Evolutionary conservation across 2,113 vertebrate species (phyloP).

Genomic region (Gallinago paraguaiae): DNA sequence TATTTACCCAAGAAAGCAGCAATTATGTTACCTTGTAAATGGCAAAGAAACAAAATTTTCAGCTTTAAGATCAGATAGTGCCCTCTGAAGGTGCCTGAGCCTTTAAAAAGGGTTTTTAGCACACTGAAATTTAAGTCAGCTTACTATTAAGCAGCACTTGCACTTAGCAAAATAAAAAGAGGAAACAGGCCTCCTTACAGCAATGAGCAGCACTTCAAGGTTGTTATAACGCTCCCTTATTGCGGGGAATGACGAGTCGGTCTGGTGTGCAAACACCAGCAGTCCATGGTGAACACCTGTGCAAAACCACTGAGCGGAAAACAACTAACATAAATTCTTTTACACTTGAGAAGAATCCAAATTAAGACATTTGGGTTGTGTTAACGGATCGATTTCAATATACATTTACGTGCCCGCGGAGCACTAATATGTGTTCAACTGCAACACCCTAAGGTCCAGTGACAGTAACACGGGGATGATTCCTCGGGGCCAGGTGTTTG

Average conservation of each 20-base stretch:
- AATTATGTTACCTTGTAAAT: not conserved
- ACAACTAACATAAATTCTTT: not conserved
- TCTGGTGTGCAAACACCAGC: constrained; percentile 81
- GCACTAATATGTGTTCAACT: not conserved
- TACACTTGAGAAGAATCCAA: not conserved
- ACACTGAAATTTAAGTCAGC: not conserved
- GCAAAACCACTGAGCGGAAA: not conserved
- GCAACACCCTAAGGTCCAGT: not conserved
- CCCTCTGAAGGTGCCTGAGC: not conserved
- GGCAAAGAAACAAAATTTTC: not conserved
- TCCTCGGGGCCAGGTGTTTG: too few relatives aligned
- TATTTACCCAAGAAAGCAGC: not conserved
- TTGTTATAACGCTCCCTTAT: constrained; percentile 79
- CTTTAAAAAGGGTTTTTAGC: not conserved
- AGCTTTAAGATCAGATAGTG: not conserved
- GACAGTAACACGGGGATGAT: not conserved
- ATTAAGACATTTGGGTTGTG: not conserved
- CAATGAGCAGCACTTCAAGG: constrained; percentile 76
- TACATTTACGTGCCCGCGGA: accelerated
- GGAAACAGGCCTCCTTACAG: constrained; percentile 69
- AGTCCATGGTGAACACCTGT: not conserved
- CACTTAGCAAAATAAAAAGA: not conserved
- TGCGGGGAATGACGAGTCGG: constrained; percentile 83
- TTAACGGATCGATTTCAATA: not conserved
- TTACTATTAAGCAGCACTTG: not conserved